These are phyloP conservation scores for Parotocinclus haroldoi DNA, from an alignment of 2,797 vertebrate genomes.

Conservation along the genomic window DNA sequence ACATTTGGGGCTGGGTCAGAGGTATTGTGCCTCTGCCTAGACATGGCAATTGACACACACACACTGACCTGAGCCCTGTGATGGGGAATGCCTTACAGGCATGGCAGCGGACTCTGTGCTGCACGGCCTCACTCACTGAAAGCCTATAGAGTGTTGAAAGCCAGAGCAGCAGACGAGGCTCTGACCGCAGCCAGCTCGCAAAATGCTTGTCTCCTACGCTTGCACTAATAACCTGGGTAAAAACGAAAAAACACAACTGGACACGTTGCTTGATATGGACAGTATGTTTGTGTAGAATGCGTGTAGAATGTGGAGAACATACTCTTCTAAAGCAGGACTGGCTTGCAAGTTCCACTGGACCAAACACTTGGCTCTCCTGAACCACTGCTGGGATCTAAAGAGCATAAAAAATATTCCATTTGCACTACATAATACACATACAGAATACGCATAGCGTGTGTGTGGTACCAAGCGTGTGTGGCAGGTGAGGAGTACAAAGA, in stretches of 20 bases:
- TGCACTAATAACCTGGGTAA: constrained; percentile 63
- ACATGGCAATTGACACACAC: no score
- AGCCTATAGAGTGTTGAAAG: constrained; percentile 74
- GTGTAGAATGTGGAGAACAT: constrained; percentile 21
- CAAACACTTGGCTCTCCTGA: constrained; percentile 68
- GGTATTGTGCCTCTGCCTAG: no score
- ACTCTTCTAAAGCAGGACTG: constrained; percentile 69
- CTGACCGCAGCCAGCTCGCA: constrained; percentile 74
- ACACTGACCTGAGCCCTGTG: constrained; percentile 67
- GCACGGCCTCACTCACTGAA: constrained; percentile 64
- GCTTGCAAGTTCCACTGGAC: constrained; percentile 68
- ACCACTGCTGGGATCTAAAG: constrained; percentile 74
- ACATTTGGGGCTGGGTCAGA: no score
- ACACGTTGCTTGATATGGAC: no score
- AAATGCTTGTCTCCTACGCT: constrained; percentile 69
- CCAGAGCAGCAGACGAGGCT: constrained; percentile 79
- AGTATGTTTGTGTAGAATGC: constrained; percentile 5
- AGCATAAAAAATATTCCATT: not conserved
- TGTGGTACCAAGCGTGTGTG: no score
- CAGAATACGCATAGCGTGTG: no score
- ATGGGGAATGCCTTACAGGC: constrained; percentile 72
- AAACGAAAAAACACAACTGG: not conserved
- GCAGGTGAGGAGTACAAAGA: no score
- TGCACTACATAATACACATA: no score
- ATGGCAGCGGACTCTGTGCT: constrained; percentile 73